phyloP scores from a whole-genome alignment of 1,140 invertebrate genomes.

The Cheumatopsyche charites region DNA sequence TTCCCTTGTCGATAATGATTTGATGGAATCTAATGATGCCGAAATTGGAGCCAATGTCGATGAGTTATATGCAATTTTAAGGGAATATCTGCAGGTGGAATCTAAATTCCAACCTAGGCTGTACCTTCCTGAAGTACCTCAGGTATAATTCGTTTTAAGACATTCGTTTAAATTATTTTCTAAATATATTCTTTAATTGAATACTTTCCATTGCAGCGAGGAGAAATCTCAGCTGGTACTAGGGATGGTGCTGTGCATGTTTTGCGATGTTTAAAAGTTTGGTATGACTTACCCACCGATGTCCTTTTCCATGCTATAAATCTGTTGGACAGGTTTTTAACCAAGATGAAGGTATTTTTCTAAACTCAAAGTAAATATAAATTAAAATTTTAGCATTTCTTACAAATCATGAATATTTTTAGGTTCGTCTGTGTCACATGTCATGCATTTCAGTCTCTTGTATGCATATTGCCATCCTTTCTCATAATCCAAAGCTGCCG shows the following conservation, averaged over 20 bases:
- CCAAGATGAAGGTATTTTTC: constrained; percentile 69
- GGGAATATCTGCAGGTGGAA: constrained; percentile 71
- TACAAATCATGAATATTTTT: constrained; percentile 14
- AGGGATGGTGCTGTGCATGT: constrained; percentile 79
- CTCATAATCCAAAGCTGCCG: constrained; percentile 52
- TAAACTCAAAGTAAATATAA: constrained; percentile 15
- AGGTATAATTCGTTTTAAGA: constrained; percentile 57
- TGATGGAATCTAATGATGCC: neutral
- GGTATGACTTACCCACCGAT: constrained; percentile 80
- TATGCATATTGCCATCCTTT: constrained; percentile 67
- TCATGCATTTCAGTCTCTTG: constrained; percentile 74
- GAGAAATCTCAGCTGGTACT: constrained; percentile 74
- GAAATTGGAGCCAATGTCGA: constrained; percentile 43
- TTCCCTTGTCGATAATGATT: neutral
- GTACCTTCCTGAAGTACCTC: constrained; percentile 64
- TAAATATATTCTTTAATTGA: neutral
- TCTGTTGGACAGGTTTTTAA: constrained; percentile 76
- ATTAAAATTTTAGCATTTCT: constrained; percentile 15
- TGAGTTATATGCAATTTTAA: constrained; percentile 65
- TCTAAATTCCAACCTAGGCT: constrained; percentile 72
- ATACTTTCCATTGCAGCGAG: constrained; percentile 49
- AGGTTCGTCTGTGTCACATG: constrained; percentile 70
- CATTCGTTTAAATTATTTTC: too few species aligned
- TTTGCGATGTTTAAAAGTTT: constrained; percentile 79
- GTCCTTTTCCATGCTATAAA: constrained; percentile 78